phyloP scores from a whole-genome alignment of 2,113 vertebrate species.

The Oreochromis spilurus region DNA sequence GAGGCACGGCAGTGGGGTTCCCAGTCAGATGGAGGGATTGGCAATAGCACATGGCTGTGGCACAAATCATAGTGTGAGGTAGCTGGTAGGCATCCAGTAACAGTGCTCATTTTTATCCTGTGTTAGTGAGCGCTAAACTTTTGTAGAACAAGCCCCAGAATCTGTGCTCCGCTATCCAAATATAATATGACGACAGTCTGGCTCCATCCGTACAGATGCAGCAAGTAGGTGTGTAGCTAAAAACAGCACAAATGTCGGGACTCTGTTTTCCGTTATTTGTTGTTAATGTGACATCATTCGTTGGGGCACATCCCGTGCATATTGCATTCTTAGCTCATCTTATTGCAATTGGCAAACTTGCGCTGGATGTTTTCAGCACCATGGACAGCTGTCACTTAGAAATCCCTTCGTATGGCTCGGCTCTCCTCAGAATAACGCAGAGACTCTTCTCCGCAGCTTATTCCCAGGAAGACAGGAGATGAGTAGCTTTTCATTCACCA shows the following conservation, averaged over 20 bases:
- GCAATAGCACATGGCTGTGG: conserved; percentile 19
- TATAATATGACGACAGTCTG: neutral
- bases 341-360: neutral
- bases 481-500: conserved; percentile 22
- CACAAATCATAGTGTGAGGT: conserved; percentile 22
- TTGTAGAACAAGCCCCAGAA: neutral
- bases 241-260: neutral
- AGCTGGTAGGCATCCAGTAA: conserved; percentile 3
- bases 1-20: neutral
- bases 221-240: neutral
- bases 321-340: neutral
- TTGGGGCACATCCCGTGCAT: neutral
- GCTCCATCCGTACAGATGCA: neutral
- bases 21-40: conserved; percentile 35
- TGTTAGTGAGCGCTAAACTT: neutral
- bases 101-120: neutral
- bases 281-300: neutral
- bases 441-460: neutral
- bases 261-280: neutral
- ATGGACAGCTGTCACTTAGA: conserved; percentile 49
- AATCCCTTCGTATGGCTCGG: neutral
- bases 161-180: neutral
- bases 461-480: conserved; percentile 8
- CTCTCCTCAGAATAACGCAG: neutral
- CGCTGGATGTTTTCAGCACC: conserved; percentile 36